Evolutionary conservation across 2,113 vertebrate species (phyloP).

Genomic region (Coryphaenoides rupestris): DNA sequence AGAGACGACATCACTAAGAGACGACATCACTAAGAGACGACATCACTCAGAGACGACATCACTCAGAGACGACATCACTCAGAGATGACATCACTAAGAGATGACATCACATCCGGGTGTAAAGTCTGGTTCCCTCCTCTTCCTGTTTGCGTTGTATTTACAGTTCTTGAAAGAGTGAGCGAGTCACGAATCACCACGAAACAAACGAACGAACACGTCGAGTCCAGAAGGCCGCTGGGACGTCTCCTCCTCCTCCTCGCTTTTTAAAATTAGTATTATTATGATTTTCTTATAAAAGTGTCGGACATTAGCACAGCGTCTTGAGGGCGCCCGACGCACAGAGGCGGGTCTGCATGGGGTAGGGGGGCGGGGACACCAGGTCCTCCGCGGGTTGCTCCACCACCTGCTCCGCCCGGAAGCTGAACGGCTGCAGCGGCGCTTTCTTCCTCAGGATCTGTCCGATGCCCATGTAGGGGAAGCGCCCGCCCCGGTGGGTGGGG

Average conservation of each 20-base stretch:
- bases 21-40: too few species aligned
- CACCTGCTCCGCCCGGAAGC: conserved; percentile 64
- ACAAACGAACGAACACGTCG: conserved; percentile 50
- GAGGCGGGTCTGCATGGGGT: conserved; percentile 76
- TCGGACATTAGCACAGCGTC: conserved; percentile 69
- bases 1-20: too few species aligned
- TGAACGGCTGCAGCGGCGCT: conserved; percentile 62
- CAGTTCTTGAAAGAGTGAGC: too few species aligned
- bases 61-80: too few species aligned
- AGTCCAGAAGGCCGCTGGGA: conserved; percentile 66
- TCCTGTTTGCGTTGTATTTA: too few species aligned
- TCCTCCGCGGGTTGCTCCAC: conserved; percentile 65
- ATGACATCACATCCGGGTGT: neutral
- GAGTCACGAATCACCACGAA: neutral
- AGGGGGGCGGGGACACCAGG: conserved; percentile 69
- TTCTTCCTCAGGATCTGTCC: conserved; percentile 75
- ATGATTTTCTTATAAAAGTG: neutral
- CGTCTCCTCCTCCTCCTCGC: neutral
- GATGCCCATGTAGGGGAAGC: conserved; percentile 75
- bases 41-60: too few species aligned
- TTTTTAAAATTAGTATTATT: neutral
- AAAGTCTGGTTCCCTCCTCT: too few species aligned
- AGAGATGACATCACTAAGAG: too few species aligned
- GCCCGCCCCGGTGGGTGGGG: conserved; percentile 70
- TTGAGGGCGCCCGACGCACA: conserved; percentile 75